Conservation (phyloP, 2,113 vertebrate species). For the Spea bombifrons region DNA sequence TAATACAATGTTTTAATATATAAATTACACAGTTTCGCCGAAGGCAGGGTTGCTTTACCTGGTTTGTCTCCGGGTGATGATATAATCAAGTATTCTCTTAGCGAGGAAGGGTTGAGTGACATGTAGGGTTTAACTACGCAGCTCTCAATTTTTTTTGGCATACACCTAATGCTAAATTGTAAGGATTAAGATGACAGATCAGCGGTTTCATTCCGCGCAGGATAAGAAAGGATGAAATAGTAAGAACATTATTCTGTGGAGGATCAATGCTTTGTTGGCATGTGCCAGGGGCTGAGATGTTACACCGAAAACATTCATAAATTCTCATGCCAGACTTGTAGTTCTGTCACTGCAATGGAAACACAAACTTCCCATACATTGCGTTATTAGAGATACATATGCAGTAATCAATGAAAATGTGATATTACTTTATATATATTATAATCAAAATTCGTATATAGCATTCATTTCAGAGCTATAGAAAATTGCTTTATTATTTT, state of each 20-base stretch:
- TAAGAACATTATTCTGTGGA: neutral
- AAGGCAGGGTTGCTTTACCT: too few species aligned
- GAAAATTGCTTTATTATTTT: neutral
- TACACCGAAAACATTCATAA: conserved; percentile 12
- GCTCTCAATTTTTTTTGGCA: neutral
- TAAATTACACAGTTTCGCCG: too few species aligned
- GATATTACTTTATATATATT: neutral
- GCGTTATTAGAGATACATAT: neutral
- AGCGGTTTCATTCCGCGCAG: neutral
- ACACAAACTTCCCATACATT: neutral
- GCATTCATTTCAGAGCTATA: too few species aligned
- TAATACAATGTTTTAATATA: too few species aligned
- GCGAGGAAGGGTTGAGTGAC: neutral
- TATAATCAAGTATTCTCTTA: neutral
- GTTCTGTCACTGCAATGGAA: neutral
- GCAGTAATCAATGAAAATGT: neutral
- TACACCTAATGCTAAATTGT: neutral
- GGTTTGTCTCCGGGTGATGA: neutral
- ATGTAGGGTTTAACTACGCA: neutral
- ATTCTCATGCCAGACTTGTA: neutral
- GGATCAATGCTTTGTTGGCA: conserved; percentile 2
- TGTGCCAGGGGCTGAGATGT: conserved; percentile 6
- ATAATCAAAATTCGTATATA: too few species aligned
- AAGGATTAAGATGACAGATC: conserved; percentile 1
- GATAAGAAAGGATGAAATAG: neutral